Evolutionary conservation across 37 sponge, comb jelly and placozoan genomes (phyloP), one percentile per base, ranked within the genome.

Genomic region (Theonella swinhoei): DNA sequence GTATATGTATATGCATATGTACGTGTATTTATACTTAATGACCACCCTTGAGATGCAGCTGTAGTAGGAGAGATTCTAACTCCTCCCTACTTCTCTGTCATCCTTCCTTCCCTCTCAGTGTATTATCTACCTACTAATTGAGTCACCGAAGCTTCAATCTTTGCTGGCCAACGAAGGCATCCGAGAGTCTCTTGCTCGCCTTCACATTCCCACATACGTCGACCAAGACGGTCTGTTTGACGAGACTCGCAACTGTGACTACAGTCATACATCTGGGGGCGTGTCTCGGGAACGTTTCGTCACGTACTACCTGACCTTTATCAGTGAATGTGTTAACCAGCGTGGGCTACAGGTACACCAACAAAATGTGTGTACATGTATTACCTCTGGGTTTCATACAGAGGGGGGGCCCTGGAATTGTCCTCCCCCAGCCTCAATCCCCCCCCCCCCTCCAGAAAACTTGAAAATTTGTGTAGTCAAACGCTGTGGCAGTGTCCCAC

Each of bases 121-220:
- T 47, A 88, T 94, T 29, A 82, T 94, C 42, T 94, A 85, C 79
- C 73, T 83, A 70, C 61, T 94, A 39, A 39, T 87, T 37, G 64
- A 62, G 47, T 88, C 67, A 35, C 77, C 83, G 1, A 77, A 62
- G 35, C 74, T 90, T 40, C 19, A 35, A 19, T 37, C 40, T 31
- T 72, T 90, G 70, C 82, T 94, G n/a, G 68, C 68, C 70, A 88
- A 85, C 54, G 71, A 68, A 22, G 47, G 14, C 20, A 35, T 94
- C 4, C 58, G 40, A 41, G 79, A 75, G 20, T 42, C 61, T 20
- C 69, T 93, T 41, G 65, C 32, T 19, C 62, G n/a, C 9, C 76
- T 81, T 42, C 35, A 60, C 22, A 36, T 73, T 25, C 75, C 38
- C 9, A 35, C 26, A 28, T 93, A 85, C 41, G 64, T 71, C 0